Evolutionary conservation across 2,797 vertebrate genomes (phyloP).

Genomic region (Nannoperca obscura): DNA sequence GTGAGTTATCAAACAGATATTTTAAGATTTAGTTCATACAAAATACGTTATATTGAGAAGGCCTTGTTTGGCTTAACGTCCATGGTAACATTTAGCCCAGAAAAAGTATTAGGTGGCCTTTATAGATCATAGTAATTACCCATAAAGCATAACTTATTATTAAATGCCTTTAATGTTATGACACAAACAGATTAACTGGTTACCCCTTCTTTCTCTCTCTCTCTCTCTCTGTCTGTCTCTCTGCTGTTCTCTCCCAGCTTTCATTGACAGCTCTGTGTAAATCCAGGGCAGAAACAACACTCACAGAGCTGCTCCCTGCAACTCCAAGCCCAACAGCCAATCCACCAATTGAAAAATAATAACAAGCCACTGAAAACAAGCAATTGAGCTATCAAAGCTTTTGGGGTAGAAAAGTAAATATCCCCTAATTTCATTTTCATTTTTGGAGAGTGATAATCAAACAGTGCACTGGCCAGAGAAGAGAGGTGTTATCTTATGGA

Average conservation of each 20-base stretch:
- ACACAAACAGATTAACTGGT: slow-evolving; percentile 14
- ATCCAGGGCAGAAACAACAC: slow-evolving; percentile 85
- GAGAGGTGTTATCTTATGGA: slow-evolving; percentile 80
- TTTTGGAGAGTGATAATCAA: slow-evolving; percentile 80
- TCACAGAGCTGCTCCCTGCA: slow-evolving; percentile 65
- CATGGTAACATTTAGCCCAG: neutral
- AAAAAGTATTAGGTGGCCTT: neutral
- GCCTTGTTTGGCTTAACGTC: neutral
- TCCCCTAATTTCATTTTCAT: slow-evolving; percentile 79
- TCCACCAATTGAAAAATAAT: slow-evolving; percentile 88
- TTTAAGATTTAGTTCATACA: neutral
- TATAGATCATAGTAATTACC: neutral
- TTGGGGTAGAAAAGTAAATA: slow-evolving; percentile 83
- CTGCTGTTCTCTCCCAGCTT: slow-evolving; percentile 55
- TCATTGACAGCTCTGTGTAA: slow-evolving; percentile 73
- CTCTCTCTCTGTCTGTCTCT: slow-evolving; percentile 14
- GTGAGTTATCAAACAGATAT: neutral
- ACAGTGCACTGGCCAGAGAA: slow-evolving; percentile 62
- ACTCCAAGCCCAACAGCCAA: slow-evolving; percentile 80
- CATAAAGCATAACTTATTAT: neutral
- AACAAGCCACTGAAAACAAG: slow-evolving; percentile 87
- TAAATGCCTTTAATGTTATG: slow-evolving; percentile 13
- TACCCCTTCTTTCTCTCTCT: slow-evolving; percentile 15
- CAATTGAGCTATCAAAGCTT: slow-evolving; percentile 86
- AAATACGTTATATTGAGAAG: slow-evolving; percentile 5